Conservation (phyloP, 64 coral and sea anemone species). For the Montipora capricornis region DNA sequence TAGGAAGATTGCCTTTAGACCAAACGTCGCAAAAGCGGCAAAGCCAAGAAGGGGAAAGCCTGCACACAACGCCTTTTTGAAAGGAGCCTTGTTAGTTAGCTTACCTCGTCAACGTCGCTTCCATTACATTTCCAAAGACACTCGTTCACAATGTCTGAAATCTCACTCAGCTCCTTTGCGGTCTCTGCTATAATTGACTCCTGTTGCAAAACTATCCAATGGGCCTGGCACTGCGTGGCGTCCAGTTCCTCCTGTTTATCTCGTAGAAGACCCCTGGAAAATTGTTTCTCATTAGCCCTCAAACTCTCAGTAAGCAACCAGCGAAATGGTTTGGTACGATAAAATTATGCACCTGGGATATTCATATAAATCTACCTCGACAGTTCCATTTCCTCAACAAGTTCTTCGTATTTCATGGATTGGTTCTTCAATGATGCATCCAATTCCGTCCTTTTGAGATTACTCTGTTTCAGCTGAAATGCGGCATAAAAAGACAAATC, state of each 20-base stretch:
- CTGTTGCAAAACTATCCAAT: slow-evolving; percentile 88
- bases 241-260: slow-evolving; percentile 95
- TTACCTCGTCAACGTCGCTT: neutral
- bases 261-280: slow-evolving; percentile 60
- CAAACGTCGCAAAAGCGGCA: too few species aligned
- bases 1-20: too few species aligned
- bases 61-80: too few species aligned
- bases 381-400: slow-evolving; percentile 68
- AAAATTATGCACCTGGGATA: too few species aligned
- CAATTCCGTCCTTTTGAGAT: slow-evolving; percentile 27
- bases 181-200: slow-evolving; percentile 84
- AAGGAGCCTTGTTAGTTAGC: neutral
- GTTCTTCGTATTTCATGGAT: slow-evolving; percentile 59
- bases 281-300: neutral
- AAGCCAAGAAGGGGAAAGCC: too few species aligned
- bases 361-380: slow-evolving; percentile 61
- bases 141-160: slow-evolving; percentile 66
- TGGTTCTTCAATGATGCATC: slow-evolving; percentile 68
- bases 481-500: neutral
- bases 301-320: neutral
- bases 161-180: slow-evolving; percentile 58
- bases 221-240: slow-evolving; percentile 88
- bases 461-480: slow-evolving; percentile 35
- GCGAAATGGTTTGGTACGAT: too few species aligned
- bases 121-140: slow-evolving; percentile 55